These are phyloP conservation scores for Periophthalmus magnuspinnatus DNA, from an alignment of 2,797 vertebrate genomes.

Conservation along the genomic window DNA sequence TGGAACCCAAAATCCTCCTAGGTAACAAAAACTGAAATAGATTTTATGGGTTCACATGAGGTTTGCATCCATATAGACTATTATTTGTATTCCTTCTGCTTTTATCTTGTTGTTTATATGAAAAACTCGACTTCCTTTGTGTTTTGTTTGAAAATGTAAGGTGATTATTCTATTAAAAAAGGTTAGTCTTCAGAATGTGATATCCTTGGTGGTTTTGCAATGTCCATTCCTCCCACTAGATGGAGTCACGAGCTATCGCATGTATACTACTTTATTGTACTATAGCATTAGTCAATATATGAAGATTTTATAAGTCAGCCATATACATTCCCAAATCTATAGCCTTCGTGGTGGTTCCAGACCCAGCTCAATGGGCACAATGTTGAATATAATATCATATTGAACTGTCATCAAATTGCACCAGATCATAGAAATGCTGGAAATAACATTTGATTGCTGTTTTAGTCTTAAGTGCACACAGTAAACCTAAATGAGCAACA, in stretches of 20 bases:
- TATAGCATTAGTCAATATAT: neutral
- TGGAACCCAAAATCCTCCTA: too few relatives aligned
- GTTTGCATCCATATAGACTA: too few relatives aligned
- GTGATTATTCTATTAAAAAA: too few relatives aligned
- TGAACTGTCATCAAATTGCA: neutral
- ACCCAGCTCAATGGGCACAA: neutral
- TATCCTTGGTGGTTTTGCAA: too few relatives aligned
- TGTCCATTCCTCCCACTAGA: neutral
- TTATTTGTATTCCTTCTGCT: too few relatives aligned
- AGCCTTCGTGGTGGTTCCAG: neutral
- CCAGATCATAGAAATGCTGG: neutral
- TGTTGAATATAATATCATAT: neutral
- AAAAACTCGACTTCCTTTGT: too few relatives aligned
- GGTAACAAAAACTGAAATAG: too few relatives aligned
- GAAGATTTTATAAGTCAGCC: neutral
- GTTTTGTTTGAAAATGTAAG: too few relatives aligned
- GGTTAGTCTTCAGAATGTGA: too few relatives aligned
- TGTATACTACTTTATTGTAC: neutral
- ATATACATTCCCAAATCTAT: neutral
- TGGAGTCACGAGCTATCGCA: neutral
- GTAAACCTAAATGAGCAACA: conserved; percentile 20
- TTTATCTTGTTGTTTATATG: too few relatives aligned
- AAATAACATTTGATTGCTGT: conserved; percentile 16
- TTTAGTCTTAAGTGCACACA: conserved; percentile 16
- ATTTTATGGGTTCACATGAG: too few relatives aligned